Evolutionary conservation across 2,888 invertebrate genomes (phyloP).

Genomic region (Lasioglossum morio): DNA sequence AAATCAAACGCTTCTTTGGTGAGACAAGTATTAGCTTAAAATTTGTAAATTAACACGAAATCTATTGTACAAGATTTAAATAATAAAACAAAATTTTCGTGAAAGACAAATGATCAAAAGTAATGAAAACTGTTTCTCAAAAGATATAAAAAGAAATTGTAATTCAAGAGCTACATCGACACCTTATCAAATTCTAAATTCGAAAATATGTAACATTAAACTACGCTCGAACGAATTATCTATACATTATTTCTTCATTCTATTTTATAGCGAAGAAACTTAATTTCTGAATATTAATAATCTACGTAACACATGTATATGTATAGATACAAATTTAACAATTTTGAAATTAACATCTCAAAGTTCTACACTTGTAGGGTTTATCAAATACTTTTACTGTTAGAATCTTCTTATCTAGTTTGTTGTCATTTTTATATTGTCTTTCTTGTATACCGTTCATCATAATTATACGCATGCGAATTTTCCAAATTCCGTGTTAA

Average conservation of each 20-base stretch:
- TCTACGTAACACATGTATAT: constrained; percentile 9
- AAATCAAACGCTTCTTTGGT: constrained; percentile 62
- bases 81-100: constrained; percentile 13
- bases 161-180: neutral
- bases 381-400: constrained; percentile 25
- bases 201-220: neutral
- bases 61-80: constrained; percentile 20
- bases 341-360: constrained; percentile 2
- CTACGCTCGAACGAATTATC: constrained; percentile 13
- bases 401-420: constrained; percentile 11
- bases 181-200: neutral
- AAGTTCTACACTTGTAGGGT: constrained; percentile 7
- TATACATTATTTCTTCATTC: constrained; percentile 28
- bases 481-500: constrained; percentile 27
- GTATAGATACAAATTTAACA: constrained; percentile 11
- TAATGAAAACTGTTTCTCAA: neutral
- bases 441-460: constrained; percentile 21
- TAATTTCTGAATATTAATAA: constrained; percentile 13
- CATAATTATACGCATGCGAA: constrained; percentile 31
- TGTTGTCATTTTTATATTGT: constrained; percentile 40
- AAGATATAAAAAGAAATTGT: neutral
- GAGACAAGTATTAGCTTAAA: constrained; percentile 41
- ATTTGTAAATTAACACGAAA: constrained; percentile 38
- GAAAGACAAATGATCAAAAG: constrained; percentile 11
- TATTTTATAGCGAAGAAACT: constrained; percentile 14